Base-by-base conservation (phyloP, 2,797 vertebrate genomes). In the Remorina albescens region DNA sequence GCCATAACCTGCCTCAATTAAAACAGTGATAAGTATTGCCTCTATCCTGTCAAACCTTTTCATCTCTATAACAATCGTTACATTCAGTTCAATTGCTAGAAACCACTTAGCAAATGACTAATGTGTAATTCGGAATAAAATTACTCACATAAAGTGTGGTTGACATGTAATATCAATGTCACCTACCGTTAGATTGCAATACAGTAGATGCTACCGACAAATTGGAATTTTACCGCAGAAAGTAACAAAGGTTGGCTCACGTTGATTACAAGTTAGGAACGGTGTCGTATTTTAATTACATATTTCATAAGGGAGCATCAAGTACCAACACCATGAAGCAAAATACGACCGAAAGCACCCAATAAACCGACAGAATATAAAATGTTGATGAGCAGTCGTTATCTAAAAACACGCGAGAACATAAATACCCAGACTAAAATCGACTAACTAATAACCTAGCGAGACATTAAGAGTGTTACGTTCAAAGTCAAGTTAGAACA, bases 121-220 rank as follows among this genome's bases (percentile, higher is more conserved):
- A 6, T 0, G 0, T 32, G n/a, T 4, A 11, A 4, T 26, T 25
- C 0, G 6, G 10, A 15, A 2, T 23, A 15, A 26, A 54, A n/a
- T 1, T 56, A 5, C n/a, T 3, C 1, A 7, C 10, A 46, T 1
- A 18, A 65, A 1, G 6, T 21, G 18, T 2, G 9, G 5, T 61
- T 53, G 8, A 11, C 1, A 12, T 0, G 11, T 6, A 25, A 12
- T 11, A 26, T 37, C 4, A 1, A 8, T 49, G 18, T 26, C 32
- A 8, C 11, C 21, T 26, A 1, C 28, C 16, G 10, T 1, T n/a
- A 42, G 44, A 1, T 15, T n/a, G n/a, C 23, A 34, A 56, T 19
- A 36, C 3, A 15, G 81, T 66, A 82, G 84, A 81, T 74, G 88
- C 72, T 13, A 18, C 70, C 59, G 28, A 13, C 9, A 34, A 28